Base-by-base conservation (phyloP, 1,140 invertebrate species). In the Drosophila bifasciata region DNA sequence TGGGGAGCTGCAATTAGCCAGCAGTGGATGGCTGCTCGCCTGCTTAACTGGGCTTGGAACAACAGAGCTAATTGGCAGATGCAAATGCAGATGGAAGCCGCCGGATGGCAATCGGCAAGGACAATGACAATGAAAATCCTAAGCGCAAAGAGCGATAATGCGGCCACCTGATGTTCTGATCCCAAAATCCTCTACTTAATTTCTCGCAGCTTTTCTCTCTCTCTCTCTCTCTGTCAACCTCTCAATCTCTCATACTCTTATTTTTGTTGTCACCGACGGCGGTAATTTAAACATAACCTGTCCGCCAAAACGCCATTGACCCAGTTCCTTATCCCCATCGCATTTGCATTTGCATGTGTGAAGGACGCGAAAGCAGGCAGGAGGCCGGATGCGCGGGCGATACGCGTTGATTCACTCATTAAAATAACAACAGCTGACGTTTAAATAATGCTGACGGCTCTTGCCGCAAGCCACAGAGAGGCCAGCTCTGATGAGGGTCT, bases 1-100 rank as follows among this genome's bases (percentile, higher is more conserved):
- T 79, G 67, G 68, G 76, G 79, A 63, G 49, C 69, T 49, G 77
- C 81, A 86, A 85, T 85, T 85, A 86, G 81, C 77, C 69, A 66
- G 44, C 46, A 56, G 68, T 73, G 72, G 66, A 68, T 73, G 67
- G 67, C 23, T 25, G 5, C 23, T 13, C 32, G 13, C 3, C 32
- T 36, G 68, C 77, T 86, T 77, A 86, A 64, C 72, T 60, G 58
- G 63, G 62, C 59, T 73, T 62, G 58, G 79, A 36, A 85, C 72
- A 68, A 79, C 64, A 58, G 55, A 64, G 63, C 81, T 85, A 85
- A 85, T 85, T 85, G 77, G 66, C 53, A 53, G 50, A 11, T 53
- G 48, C 17, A 17, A 15, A n/a, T 23, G n/a, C 17, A 44, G 25
- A 15, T n/a, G 48, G 16, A 2, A 16, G 8, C 21, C 13, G 16